These are phyloP conservation scores for Drosophila recens DNA, from an alignment of 2,888 invertebrate species.

Conservation along the genomic window DNA sequence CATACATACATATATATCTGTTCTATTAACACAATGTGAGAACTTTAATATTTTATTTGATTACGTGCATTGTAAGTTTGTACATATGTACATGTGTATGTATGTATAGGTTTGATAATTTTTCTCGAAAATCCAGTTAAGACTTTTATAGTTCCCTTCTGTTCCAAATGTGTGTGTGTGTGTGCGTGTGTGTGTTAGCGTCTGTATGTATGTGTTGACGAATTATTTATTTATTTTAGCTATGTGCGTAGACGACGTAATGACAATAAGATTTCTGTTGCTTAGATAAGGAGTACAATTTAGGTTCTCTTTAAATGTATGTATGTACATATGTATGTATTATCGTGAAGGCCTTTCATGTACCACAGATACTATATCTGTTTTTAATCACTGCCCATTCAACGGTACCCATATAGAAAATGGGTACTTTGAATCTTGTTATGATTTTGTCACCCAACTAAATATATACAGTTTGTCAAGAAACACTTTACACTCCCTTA, in stretches of 20 bases:
- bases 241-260: constrained; percentile 36
- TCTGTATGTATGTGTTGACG: constrained; percentile 10
- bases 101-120: constrained; percentile 5
- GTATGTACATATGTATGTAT: background rate
- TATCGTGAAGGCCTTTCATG: constrained; percentile 25
- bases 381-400: constrained; percentile 4
- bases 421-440: background rate
- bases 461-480: too few relatives aligned
- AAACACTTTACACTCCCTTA: too few relatives aligned
- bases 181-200: background rate
- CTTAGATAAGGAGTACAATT: constrained; percentile 40
- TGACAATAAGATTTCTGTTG: constrained; percentile 40
- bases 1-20: background rate
- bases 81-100: background rate
- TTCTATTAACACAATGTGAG: constrained; percentile 7
- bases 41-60: constrained; percentile 4
- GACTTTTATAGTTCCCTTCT: constrained; percentile 19
- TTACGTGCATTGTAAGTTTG: background rate
- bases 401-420: background rate
- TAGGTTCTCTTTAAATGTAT: constrained; percentile 26
- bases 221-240: constrained; percentile 35
- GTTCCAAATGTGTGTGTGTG: constrained; percentile 3
- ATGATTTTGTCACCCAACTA: background rate
- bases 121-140: constrained; percentile 19
- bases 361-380: constrained; percentile 14